These are phyloP conservation scores for Pandemis corylana DNA, from an alignment of 2,888 invertebrate genomes.

Conservation along the genomic window DNA sequence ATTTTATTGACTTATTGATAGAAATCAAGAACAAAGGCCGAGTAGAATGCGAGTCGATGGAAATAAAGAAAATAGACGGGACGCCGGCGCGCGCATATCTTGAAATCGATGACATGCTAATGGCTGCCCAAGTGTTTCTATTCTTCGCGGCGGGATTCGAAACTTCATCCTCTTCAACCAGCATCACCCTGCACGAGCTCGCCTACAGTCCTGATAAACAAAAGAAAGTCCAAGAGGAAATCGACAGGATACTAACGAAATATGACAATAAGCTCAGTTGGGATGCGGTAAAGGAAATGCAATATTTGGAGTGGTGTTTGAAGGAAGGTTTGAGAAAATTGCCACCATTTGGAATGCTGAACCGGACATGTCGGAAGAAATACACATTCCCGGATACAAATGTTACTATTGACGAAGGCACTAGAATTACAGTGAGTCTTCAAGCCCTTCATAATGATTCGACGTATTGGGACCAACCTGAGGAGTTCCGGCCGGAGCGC, in stretches of 20 bases:
- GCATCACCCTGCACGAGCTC: conserved; percentile 49
- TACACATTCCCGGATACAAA: conserved; percentile 36
- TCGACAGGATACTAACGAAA: conserved; percentile 39
- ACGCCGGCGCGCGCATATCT: conserved; percentile 8
- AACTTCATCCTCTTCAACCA: conserved; percentile 53
- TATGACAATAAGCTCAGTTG: conserved; percentile 26
- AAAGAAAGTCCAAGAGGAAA: conserved; percentile 48
- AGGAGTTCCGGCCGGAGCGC: conserved; percentile 38
- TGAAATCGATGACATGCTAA: conserved; percentile 32
- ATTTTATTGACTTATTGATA: conserved; percentile 25
- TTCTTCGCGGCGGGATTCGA: conserved; percentile 52
- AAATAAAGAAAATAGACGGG: conserved; percentile 19
- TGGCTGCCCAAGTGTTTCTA: conserved; percentile 37
- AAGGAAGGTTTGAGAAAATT: conserved; percentile 33
- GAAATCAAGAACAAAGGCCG: conserved; percentile 19
- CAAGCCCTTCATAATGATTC: conserved; percentile 40
- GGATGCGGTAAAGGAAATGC: conserved; percentile 38
- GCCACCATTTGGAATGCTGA: conserved; percentile 24
- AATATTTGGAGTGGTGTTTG: conserved; percentile 30
- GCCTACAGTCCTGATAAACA: conserved; percentile 52
- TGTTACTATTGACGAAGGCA: conserved; percentile 33
- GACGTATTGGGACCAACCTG: conserved; percentile 33
- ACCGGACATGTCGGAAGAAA: conserved; percentile 28
- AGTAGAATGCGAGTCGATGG: conserved; percentile 32
- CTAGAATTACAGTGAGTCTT: conserved; percentile 24